These are phyloP conservation scores for Mareca strepera DNA, from an alignment of 2,797 vertebrate species.

Conservation along the genomic window DNA sequence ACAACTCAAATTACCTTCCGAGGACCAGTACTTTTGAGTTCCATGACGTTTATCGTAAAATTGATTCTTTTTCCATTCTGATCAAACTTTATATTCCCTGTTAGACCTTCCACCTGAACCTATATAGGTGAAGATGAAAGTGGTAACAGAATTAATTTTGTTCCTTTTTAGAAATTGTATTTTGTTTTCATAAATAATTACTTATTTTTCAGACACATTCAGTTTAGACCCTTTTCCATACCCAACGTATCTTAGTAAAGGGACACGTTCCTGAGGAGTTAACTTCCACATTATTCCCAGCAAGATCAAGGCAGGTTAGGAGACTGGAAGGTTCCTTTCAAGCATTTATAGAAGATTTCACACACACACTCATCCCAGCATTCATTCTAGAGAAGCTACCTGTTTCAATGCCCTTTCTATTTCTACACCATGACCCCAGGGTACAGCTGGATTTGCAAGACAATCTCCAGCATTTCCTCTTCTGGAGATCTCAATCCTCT, in stretches of 20 bases:
- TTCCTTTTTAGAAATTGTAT: background rate
- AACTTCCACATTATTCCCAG: background rate
- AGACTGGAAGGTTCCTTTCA: background rate
- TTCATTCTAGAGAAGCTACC: slow-evolving; percentile 76
- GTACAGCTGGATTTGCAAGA: slow-evolving; percentile 96
- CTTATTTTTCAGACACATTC: background rate
- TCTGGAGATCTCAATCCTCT: slow-evolving; percentile 94
- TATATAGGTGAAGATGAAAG: slow-evolving; percentile 69
- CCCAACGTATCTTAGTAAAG: background rate
- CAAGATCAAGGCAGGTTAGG: background rate
- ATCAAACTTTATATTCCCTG: slow-evolving; percentile 98
- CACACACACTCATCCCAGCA: background rate
- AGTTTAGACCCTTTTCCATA: background rate
- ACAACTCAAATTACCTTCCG: slow-evolving; percentile 88
- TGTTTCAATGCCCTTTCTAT: slow-evolving; percentile 98
- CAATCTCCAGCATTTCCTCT: slow-evolving; percentile 96
- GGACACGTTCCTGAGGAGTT: background rate
- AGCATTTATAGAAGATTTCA: background rate
- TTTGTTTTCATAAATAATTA: background rate
- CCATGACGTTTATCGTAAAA: slow-evolving; percentile 98
- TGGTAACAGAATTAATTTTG: background rate
- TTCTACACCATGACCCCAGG: slow-evolving; percentile 97
- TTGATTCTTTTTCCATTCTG: slow-evolving; percentile 97
- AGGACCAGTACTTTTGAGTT: slow-evolving; percentile 95
- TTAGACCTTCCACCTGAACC: slow-evolving; percentile 96